Evolutionary conservation across 2,113 vertebrate species (phyloP), one percentile per base, ranked within the genome.

Genomic region (Anas platyrhynchos): DNA sequence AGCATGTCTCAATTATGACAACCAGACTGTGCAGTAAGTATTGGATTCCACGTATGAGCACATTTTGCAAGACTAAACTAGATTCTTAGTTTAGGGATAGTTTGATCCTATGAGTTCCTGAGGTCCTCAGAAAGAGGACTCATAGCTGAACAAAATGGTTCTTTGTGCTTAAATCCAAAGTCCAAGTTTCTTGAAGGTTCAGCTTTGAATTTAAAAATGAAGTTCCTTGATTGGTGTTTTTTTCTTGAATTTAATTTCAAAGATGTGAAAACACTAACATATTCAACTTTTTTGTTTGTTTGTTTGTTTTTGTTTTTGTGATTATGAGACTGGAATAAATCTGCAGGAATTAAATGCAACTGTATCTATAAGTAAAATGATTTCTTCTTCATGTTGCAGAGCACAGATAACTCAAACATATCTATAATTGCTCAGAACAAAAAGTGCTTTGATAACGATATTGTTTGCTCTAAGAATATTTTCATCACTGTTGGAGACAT

Each of bases 361-460:
- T 58, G 55, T 76, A 65, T 67, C 46, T 90, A 31, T 44, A 83
- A 91, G 34, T 96, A 93, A 97, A 84, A 74, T 75, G 4, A 80
- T 63, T 95, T 97, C 77, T 93, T 77, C 36, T 97, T 97, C 16
- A 55, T 82, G 66, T 98, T 98, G 80, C 97, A 99, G 99, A 99
- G 99, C 96, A 94, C 96, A 83, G 98, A 98, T 95, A 98, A 98
- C 84, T 98, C 98, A 41, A 99, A 99, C 94, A 94, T 99, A 92
- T 99, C 99, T 95, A 97, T 99, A 97, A 98, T 99, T 90, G 97
- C 99, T 75, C 99, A 99, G 97, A 99, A 99, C 97, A 99, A 99
- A 96, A 99, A 99, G 97, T 99, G 99, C 97, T 99, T 99, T 97
- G 99, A 99, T 97, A 99, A 99, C 32, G 99, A 99, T 82, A 99